A percentile compares a stretch with the other conserved stretches of the same genome.
Conservation (phyloP, 2,888 invertebrate species). For the Temnothorax ravouxi region DNA sequence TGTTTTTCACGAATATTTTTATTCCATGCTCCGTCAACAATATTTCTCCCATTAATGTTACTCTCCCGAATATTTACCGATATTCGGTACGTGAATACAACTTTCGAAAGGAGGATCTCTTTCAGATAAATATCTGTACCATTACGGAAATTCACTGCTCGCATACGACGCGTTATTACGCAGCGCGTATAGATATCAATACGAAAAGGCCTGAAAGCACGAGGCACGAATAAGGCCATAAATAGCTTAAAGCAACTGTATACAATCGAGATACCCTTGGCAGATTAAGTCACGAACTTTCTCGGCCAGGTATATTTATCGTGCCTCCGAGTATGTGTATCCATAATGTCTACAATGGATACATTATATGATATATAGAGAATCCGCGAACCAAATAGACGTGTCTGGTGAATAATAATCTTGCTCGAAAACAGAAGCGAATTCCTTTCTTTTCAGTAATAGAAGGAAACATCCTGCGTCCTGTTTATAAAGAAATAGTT, state of each 20-base stretch:
- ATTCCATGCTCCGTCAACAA: not conserved
- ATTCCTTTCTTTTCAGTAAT: not conserved
- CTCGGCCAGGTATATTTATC: slow-evolving; percentile 76
- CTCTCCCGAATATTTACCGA: not conserved
- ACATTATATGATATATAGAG: slow-evolving; percentile 75
- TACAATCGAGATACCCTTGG: slow-evolving; percentile 72
- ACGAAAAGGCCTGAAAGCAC: slow-evolving; percentile 60
- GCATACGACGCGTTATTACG: slow-evolving; percentile 61
- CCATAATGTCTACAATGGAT: slow-evolving; percentile 40
- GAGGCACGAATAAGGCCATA: slow-evolving; percentile 68
- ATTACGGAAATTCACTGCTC: slow-evolving; percentile 69
- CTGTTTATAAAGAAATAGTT: slow-evolving; percentile 11
- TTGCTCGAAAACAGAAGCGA: not conserved
- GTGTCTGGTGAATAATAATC: slow-evolving; percentile 41
- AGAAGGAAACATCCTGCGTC: not conserved
- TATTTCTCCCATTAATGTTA: not conserved
- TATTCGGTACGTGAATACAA: not conserved
- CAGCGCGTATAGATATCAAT: slow-evolving; percentile 33
- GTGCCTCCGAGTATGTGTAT: slow-evolving; percentile 68
- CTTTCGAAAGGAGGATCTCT: not conserved
- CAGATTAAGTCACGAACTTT: slow-evolving; percentile 79
- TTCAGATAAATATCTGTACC: slow-evolving; percentile 51
- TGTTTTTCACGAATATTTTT: not conserved
- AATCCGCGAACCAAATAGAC: slow-evolving; percentile 56
- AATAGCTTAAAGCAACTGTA: slow-evolving; percentile 63